A percentile compares a stretch with the other conserved stretches of the same genome.
These are phyloP conservation scores for Corythornis cristatus DNA, from an alignment of 2,113 vertebrate species.

Conservation along the genomic window DNA sequence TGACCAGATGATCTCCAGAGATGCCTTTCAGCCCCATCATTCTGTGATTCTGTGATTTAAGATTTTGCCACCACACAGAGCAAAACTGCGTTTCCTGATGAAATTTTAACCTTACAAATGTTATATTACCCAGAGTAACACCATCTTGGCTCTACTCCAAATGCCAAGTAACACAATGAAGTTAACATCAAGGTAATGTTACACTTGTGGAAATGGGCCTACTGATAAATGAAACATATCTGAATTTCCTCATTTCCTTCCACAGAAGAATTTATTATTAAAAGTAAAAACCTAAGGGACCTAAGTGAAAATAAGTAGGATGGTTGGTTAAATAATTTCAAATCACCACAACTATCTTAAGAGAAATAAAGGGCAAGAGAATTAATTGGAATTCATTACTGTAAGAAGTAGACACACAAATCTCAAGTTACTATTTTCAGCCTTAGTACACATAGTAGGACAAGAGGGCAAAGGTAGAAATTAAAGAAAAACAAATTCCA, in stretches of 20 bases:
- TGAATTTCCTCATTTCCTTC: background rate
- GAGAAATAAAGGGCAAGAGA: background rate
- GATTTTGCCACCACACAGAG: background rate
- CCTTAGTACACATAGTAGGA: constrained; percentile 32
- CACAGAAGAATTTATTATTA: background rate
- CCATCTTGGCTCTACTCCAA: background rate
- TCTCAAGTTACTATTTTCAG: constrained; percentile 53
- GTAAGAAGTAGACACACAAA: constrained; percentile 26
- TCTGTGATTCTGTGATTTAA: background rate
- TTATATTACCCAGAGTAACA: background rate
- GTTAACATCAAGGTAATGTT: background rate
- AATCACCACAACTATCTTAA: background rate
- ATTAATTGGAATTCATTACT: constrained; percentile 29
- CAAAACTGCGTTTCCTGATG: background rate
- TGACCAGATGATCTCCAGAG: too few relatives aligned
- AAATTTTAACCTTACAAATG: background rate
- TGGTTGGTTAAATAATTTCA: background rate
- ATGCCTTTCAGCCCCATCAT: too few relatives aligned
- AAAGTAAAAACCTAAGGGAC: background rate
- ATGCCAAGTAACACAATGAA: background rate
- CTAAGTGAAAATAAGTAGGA: background rate
- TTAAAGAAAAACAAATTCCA: constrained; percentile 68
- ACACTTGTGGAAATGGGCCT: background rate
- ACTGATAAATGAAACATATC: background rate
- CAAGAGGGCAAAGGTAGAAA: constrained; percentile 70